phyloP scores from a whole-genome alignment of 2,797 vertebrate genomes.

The Dipus sagitta region DNA sequence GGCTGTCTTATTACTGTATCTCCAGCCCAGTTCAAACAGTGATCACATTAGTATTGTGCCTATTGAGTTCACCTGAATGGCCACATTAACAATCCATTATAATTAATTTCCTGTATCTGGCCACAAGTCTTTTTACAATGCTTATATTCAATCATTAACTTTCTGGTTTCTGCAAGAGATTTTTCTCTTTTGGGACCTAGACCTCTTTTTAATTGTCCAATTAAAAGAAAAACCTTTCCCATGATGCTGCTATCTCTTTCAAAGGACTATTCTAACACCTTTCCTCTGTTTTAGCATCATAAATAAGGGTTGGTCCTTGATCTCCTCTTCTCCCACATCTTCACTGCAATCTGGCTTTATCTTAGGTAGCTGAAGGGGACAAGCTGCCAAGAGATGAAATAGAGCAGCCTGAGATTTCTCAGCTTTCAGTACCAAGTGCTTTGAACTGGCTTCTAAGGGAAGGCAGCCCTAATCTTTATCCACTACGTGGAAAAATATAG shows the following conservation, averaged over 20 bases:
- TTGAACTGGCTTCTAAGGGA: neutral
- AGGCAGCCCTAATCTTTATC: neutral
- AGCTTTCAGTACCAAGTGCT: neutral
- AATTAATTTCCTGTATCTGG: neutral
- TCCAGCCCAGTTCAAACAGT: constrained; percentile 2
- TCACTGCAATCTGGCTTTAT: neutral
- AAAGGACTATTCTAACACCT: constrained; percentile 4
- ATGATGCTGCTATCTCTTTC: neutral
- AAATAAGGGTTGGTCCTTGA: neutral
- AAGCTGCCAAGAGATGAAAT: neutral
- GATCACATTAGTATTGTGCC: neutral
- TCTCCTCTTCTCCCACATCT: neutral
- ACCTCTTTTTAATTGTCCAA: constrained; percentile 18
- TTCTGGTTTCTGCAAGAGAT: constrained; percentile 32
- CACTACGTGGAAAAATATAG: neutral
- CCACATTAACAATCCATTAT: neutral
- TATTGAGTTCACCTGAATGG: neutral
- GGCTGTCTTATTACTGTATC: neutral
- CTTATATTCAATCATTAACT: constrained; percentile 4
- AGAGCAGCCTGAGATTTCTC: neutral
- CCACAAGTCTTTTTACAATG: neutral
- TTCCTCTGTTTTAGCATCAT: neutral
- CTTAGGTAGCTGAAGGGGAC: neutral
- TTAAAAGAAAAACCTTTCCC: neutral
- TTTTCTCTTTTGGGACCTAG: neutral